phyloP scores from a whole-genome alignment of 2,888 invertebrate genomes.

The Drosophila aldrichi region DNA sequence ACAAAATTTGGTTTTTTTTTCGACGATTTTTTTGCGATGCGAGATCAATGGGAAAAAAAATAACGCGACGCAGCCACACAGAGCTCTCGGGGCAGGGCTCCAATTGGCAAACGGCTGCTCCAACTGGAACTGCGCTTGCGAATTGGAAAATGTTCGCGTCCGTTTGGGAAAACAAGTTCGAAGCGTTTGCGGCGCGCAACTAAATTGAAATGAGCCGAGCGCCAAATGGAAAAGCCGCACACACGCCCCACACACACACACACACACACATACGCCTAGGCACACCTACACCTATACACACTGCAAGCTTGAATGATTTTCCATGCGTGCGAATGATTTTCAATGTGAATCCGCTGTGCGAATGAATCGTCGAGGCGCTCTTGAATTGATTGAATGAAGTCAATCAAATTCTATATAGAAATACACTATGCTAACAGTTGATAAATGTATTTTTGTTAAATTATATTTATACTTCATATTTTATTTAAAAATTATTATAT shows the following conservation, averaged over 20 bases:
- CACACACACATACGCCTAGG: conserved; percentile 23
- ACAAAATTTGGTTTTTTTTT: conserved; percentile 50
- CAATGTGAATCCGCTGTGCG: conserved; percentile 46
- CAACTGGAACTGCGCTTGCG: conserved; percentile 24
- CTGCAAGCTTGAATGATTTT: conserved; percentile 71
- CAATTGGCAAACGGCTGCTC: conserved; percentile 10
- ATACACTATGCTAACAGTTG: conserved; percentile 41
- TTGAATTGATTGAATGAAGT: conserved; percentile 57
- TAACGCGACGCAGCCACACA: conserved; percentile 37
- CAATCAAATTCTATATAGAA: conserved; percentile 26
- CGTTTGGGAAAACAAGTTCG: conserved; percentile 76
- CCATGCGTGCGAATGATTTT: conserved; percentile 73
- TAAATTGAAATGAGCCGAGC: conserved; percentile 77
- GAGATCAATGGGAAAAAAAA: conserved; percentile 70
- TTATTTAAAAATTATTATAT: too few species aligned
- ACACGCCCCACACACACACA: conserved; percentile 36
- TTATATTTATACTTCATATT: too few species aligned
- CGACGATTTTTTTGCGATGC: conserved; percentile 9
- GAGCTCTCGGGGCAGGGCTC: conserved; percentile 44
- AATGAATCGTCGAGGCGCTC: conserved; percentile 60
- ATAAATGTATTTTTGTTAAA: too few species aligned
- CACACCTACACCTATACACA: conserved; percentile 19
- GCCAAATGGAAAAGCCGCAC: conserved; percentile 73
- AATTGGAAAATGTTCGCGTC: conserved; percentile 34
- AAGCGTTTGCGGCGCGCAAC: conserved; percentile 83